Conservation (phyloP, 2,888 invertebrate species). For the Ophioninae sp. region DNA sequence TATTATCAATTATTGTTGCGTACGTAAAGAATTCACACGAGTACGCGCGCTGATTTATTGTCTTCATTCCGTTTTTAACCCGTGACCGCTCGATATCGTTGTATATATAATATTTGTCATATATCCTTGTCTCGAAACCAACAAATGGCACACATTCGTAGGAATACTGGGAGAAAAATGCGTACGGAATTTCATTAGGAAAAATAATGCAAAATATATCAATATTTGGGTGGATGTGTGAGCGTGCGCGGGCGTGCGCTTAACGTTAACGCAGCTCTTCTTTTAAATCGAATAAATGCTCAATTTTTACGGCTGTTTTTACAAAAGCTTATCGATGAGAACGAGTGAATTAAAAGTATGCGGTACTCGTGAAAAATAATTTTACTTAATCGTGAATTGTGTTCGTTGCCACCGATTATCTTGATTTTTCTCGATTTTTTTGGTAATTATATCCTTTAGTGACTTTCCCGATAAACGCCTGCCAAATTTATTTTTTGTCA, state of each 20-base stretch:
- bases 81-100: slow-evolving; percentile 56
- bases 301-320: neutral
- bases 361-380: neutral
- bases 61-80: slow-evolving; percentile 49
- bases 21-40: neutral
- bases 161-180: slow-evolving; percentile 59
- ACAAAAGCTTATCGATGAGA: neutral
- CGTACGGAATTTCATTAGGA: slow-evolving; percentile 43
- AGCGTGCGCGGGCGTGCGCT: neutral
- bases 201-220: neutral
- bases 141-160: slow-evolving; percentile 35
- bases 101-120: slow-evolving; percentile 44
- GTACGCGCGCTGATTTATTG: slow-evolving; percentile 49
- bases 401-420: neutral
- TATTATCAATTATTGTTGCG: slow-evolving; percentile 15
- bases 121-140: slow-evolving; percentile 28
- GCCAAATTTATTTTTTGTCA: too few relatives aligned
- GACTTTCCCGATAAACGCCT: too few relatives aligned
- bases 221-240: neutral
- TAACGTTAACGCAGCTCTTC: neutral
- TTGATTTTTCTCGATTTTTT: neutral
- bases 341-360: neutral
- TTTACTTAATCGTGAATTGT: neutral
- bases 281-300: neutral
- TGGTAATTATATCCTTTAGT: too few relatives aligned